A percentile compares a stretch with the other conserved stretches of the same genome.
Evolutionary conservation across 2,113 vertebrate genomes (phyloP).

Genomic region (Vombatus ursinus): DNA sequence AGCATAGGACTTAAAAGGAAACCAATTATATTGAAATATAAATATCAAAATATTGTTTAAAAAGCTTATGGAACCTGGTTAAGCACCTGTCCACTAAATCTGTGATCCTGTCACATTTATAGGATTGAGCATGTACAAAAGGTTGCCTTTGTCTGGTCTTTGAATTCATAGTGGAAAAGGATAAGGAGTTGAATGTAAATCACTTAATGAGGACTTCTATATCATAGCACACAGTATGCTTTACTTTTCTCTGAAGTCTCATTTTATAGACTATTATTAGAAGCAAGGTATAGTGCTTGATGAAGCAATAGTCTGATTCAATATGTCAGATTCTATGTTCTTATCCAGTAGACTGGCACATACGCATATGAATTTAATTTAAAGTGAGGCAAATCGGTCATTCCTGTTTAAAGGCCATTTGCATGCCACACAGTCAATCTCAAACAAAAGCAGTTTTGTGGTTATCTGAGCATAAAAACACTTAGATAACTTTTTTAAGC

Average conservation of each 20-base stretch:
- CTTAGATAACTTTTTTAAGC: slow-evolving; percentile 64
- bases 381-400: slow-evolving; percentile 72
- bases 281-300: slow-evolving; percentile 70
- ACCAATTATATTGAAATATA: not conserved
- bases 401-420: slow-evolving; percentile 72
- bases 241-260: slow-evolving; percentile 74
- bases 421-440: slow-evolving; percentile 58
- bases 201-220: slow-evolving; percentile 61
- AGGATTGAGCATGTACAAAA: slow-evolving; percentile 20
- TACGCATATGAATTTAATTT: slow-evolving; percentile 75
- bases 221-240: slow-evolving; percentile 50
- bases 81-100: not conserved
- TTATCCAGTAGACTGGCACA: slow-evolving; percentile 70
- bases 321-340: slow-evolving; percentile 71
- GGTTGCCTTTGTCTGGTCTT: slow-evolving; percentile 43
- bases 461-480: slow-evolving; percentile 74
- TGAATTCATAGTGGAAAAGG: slow-evolving; percentile 50
- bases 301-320: slow-evolving; percentile 69
- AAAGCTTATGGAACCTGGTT: not conserved
- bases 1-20: not conserved
- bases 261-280: slow-evolving; percentile 70
- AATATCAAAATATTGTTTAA: not conserved
- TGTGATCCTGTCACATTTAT: not conserved
- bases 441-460: slow-evolving; percentile 75
- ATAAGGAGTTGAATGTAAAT: slow-evolving; percentile 31